phyloP scores from a whole-genome alignment of 92 coral and sea anemone genomes.

The Zoanthus sociatus region DNA sequence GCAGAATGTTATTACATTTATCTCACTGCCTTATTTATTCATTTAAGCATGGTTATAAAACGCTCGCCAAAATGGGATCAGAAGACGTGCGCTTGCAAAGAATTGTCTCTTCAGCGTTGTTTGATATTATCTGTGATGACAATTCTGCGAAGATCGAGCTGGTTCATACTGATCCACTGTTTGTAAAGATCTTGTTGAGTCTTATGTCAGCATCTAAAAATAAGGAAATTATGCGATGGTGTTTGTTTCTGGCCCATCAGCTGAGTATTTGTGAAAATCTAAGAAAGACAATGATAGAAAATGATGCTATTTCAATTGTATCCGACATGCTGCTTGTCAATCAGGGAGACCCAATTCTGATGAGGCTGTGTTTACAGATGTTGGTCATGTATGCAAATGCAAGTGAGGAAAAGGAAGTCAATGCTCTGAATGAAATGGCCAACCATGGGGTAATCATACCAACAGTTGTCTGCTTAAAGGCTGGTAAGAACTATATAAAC shows the following conservation, averaged over 20 bases:
- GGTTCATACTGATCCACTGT: slow-evolving; percentile 65
- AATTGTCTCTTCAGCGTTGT: slow-evolving; percentile 78
- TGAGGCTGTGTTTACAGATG: slow-evolving; percentile 91
- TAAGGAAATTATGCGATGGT: slow-evolving; percentile 92
- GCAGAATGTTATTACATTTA: slow-evolving; percentile 79
- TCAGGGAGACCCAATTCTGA: slow-evolving; percentile 83
- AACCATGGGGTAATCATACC: slow-evolving; percentile 79
- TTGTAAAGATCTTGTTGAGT: slow-evolving; percentile 68
- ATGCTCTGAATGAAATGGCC: slow-evolving; percentile 84
- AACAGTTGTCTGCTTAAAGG: slow-evolving; percentile 83
- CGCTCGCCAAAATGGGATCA: slow-evolving; percentile 70
- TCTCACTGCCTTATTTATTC: slow-evolving; percentile 81
- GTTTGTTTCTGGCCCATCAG: slow-evolving; percentile 80
- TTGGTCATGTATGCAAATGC: slow-evolving; percentile 91
- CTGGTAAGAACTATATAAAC: slow-evolving; percentile 62
- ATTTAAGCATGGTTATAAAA: slow-evolving; percentile 67
- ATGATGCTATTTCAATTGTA: slow-evolving; percentile 69
- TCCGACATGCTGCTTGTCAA: slow-evolving; percentile 80
- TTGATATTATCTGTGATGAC: slow-evolving; percentile 84
- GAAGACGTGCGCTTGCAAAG: slow-evolving; percentile 75
- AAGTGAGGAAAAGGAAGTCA: slow-evolving; percentile 83
- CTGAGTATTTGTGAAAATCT: slow-evolving; percentile 81
- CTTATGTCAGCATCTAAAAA: slow-evolving; percentile 76
- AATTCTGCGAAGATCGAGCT: slow-evolving; percentile 66
- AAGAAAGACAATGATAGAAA: slow-evolving; percentile 65